Percentiles rank a stretch among this genome's conserved stretches.
Evolutionary conservation across 1,140 invertebrate genomes (phyloP).

Genomic region (Zophobas atratus): DNA sequence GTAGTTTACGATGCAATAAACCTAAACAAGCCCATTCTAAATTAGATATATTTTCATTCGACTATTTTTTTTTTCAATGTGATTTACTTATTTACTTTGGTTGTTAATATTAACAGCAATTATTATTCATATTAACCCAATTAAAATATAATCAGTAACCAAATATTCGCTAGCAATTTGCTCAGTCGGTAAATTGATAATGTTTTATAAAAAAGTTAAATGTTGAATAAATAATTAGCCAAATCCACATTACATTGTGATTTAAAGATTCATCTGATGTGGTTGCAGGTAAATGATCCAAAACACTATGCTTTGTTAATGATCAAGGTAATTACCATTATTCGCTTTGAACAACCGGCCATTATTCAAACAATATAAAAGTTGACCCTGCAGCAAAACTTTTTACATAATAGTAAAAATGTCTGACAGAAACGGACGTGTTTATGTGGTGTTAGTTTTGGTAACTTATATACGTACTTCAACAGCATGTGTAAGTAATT

Average conservation of each 20-base stretch:
- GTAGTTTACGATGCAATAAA: too few relatives aligned
- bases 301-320: slow-evolving; percentile 16
- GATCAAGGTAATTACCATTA: slow-evolving; percentile 39
- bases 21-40: too few relatives aligned
- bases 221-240: slow-evolving; percentile 37
- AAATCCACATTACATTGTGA: slow-evolving; percentile 12
- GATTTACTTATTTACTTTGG: too few relatives aligned
- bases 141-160: too few relatives aligned
- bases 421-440: not conserved
- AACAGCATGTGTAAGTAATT: slow-evolving; percentile 34
- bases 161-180: too few relatives aligned
- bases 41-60: too few relatives aligned
- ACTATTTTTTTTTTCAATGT: too few relatives aligned
- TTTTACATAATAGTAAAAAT: slow-evolving; percentile 17
- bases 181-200: not conserved
- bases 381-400: not conserved
- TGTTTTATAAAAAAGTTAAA: not conserved
- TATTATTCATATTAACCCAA: too few relatives aligned
- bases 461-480: slow-evolving; percentile 5
- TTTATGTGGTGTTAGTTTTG: slow-evolving; percentile 6
- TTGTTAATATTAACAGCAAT: too few relatives aligned
- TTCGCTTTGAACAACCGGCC: slow-evolving; percentile 13
- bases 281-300: slow-evolving; percentile 31
- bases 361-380: slow-evolving; percentile 1
- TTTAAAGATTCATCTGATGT: slow-evolving; percentile 18